Conservation (phyloP, 2,888 invertebrate species). For the Invenusta paracnida region DNA sequence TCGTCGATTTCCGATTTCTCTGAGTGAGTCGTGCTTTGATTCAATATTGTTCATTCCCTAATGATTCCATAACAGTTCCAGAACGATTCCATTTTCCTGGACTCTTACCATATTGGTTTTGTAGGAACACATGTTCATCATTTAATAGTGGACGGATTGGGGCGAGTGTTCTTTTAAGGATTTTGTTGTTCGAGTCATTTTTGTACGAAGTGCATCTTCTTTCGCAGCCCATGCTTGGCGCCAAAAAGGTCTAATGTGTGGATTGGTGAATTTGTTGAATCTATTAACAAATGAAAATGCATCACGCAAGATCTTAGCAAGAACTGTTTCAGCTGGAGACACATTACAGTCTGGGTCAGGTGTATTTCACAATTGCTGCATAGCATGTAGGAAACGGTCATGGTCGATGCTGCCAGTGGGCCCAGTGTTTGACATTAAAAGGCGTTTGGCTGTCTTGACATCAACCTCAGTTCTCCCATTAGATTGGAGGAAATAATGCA, state of each 20-base stretch:
- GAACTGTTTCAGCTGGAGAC: background rate
- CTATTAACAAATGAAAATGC: background rate
- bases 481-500: background rate
- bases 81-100: conserved; percentile 1
- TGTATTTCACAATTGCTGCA: background rate
- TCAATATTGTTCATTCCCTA: background rate
- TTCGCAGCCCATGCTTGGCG: background rate
- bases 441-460: background rate
- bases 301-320: no score
- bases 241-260: background rate
- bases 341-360: background rate
- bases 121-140: background rate
- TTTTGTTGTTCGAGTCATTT: background rate
- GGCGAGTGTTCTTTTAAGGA: background rate
- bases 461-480: background rate
- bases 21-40: background rate
- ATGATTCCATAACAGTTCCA: background rate
- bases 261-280: background rate
- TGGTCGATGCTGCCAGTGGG: background rate
- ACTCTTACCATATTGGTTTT: background rate
- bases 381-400: background rate
- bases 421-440: background rate
- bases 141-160: background rate
- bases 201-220: background rate
- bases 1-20: background rate